phyloP scores from a whole-genome alignment of 2,888 invertebrate species.

The Cephonodes hylas region DNA sequence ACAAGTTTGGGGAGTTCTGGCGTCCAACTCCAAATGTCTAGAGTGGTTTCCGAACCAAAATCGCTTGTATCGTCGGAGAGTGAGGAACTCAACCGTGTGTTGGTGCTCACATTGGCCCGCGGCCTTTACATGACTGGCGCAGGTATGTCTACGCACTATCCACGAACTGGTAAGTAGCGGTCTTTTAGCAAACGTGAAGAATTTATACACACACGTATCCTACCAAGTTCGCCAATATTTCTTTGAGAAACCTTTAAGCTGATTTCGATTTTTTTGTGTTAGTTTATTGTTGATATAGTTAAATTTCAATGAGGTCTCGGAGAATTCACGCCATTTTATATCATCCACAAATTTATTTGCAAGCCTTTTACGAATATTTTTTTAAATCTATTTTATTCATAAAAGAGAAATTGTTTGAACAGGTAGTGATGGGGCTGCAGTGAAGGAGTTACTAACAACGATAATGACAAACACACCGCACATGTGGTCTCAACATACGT shows the following conservation, averaged over 20 bases:
- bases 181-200: neutral
- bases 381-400: neutral
- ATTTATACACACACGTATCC: neutral
- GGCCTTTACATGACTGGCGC: constrained; percentile 96
- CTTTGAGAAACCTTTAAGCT: too few relatives aligned
- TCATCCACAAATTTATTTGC: too few relatives aligned
- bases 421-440: constrained; percentile 87
- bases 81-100: constrained; percentile 95
- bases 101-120: constrained; percentile 95
- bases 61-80: constrained; percentile 95
- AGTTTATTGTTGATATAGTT: too few relatives aligned
- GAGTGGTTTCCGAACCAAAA: constrained; percentile 95
- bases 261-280: too few relatives aligned
- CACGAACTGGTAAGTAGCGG: neutral
- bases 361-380: too few relatives aligned
- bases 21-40: constrained; percentile 95
- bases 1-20: constrained; percentile 96
- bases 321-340: too few relatives aligned
- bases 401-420: too few relatives aligned
- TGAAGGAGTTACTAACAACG: constrained; percentile 92
- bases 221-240: too few relatives aligned
- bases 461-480: constrained; percentile 98
- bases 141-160: constrained; percentile 49
- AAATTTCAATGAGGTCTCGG: too few relatives aligned
- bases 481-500: constrained; percentile 95